Base-by-base conservation (phyloP, 2,113 vertebrate species). In the Dipodomys stephensi region DNA sequence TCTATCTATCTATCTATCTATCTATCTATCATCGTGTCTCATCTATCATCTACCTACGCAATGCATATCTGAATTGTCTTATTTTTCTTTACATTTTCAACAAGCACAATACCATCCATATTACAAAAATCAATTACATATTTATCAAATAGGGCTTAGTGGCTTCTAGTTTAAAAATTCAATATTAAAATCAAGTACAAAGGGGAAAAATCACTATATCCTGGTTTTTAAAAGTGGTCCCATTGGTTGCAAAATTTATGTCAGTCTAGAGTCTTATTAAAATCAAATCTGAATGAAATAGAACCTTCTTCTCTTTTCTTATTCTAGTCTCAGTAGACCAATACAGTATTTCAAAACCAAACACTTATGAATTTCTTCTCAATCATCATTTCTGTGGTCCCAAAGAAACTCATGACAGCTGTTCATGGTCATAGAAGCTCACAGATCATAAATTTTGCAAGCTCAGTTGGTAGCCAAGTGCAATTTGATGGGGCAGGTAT, bases 381-480 rank as follows among this genome's bases (percentile, higher is more conserved):
- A 88, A 71, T 53, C 30, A 74, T 71, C 30, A 23, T 32, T 94
- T 62, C 65, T 86, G 22, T 20, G 32, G 44, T 83, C 62, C 49
- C 20, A 95, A 93, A 71, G 79, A 97, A 96, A 89, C 85, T 74
- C 84, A 87, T 95, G 76, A 82, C 62, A 95, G 86, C 79, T 96
- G 62, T 80, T 88, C 79, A 88, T 93, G 80, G 92, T 94, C 90
- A 79, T 64, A 68, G 80, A 95, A 76, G 69, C 53, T 93, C 86
- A 92, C 83, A 96, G 88, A 77, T 87, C 90, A 88, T 92, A 93
- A 92, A 97, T 96, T 91, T 93, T 53, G 46, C 87, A 88, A 95
- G 28, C 81, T 90, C 73, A 88, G n/a, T 60, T 86, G 46, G 78
- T 89, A 96, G 86, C 68, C 88, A 93, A 72, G 5, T 87, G 23